Evolutionary conservation across 2,113 vertebrate species (phyloP).

Genomic region (Ia io): DNA sequence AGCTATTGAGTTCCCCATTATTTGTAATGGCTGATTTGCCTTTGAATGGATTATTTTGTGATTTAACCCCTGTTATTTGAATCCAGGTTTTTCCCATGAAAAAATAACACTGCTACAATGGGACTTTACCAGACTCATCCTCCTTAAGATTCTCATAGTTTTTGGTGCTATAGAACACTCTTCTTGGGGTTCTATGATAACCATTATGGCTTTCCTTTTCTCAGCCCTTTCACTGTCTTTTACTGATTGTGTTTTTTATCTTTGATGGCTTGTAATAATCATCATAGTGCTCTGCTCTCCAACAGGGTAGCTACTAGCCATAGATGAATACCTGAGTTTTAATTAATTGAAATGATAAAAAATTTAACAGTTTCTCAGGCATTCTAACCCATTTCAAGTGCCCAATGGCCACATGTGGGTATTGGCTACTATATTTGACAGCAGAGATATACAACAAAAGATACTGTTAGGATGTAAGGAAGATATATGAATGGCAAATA

Average conservation of each 20-base stretch:
- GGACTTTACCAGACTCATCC: not conserved
- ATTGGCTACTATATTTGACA: not conserved
- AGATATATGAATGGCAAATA: not conserved
- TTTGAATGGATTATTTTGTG: slow-evolving; percentile 1
- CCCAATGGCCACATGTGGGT: not conserved
- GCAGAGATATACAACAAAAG: not conserved
- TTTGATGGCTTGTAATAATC: not conserved
- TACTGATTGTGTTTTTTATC: not conserved
- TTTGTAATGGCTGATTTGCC: not conserved
- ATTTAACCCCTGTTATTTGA: not conserved
- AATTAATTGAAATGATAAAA: not conserved
- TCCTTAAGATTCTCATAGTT: not conserved
- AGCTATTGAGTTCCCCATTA: not conserved
- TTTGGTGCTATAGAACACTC: not conserved
- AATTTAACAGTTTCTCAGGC: not conserved
- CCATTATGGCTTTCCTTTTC: not conserved
- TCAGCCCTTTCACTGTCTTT: not conserved
- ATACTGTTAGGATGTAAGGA: not conserved
- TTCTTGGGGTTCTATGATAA: not conserved
- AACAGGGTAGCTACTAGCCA: not conserved
- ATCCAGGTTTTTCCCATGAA: not conserved
- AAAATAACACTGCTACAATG: not conserved
- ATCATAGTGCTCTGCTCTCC: not conserved
- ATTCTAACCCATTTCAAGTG: not conserved
- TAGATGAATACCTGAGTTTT: not conserved